Conservation (phyloP, 2,113 vertebrate species). For the Oxyruncus cristatus region DNA sequence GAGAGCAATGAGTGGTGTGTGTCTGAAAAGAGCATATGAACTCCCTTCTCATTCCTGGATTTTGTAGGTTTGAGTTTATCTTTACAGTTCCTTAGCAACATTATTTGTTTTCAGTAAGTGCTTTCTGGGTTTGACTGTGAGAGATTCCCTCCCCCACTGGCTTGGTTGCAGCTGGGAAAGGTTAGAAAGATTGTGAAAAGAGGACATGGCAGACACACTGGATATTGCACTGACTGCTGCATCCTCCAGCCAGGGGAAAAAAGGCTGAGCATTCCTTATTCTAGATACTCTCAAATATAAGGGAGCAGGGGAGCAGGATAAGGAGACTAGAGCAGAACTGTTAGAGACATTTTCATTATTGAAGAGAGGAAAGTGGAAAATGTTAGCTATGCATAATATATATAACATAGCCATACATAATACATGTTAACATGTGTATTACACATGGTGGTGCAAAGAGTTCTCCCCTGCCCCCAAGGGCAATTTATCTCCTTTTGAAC, state of each 20-base stretch:
- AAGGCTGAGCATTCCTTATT: not conserved
- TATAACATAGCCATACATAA: not conserved
- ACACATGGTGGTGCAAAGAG: not conserved
- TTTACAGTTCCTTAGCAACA: slow-evolving; percentile 28
- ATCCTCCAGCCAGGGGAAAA: not conserved
- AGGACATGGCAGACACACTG: rapidly evolving
- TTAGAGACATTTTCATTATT: not conserved
- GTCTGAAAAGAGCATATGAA: not conserved
- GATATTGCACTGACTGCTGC: not conserved
- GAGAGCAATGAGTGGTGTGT: not conserved
- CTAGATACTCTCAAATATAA: not conserved
- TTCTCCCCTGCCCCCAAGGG: not conserved
- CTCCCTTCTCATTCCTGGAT: not conserved
- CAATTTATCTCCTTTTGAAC: not conserved
- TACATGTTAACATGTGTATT: not conserved
- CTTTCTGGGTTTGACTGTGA: slow-evolving; percentile 8
- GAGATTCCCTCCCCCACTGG: not conserved
- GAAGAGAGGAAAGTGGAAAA: not conserved
- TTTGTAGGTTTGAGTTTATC: slow-evolving; percentile 23
- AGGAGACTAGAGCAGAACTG: not conserved
- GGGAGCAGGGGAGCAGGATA: no score
- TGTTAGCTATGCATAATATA: not conserved
- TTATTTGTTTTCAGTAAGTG: slow-evolving; percentile 1
- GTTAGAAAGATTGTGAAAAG: not conserved
- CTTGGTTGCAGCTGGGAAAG: not conserved